Conservation (phyloP, 2,113 vertebrate species). For the Rhabdomys dilectus region DNA sequence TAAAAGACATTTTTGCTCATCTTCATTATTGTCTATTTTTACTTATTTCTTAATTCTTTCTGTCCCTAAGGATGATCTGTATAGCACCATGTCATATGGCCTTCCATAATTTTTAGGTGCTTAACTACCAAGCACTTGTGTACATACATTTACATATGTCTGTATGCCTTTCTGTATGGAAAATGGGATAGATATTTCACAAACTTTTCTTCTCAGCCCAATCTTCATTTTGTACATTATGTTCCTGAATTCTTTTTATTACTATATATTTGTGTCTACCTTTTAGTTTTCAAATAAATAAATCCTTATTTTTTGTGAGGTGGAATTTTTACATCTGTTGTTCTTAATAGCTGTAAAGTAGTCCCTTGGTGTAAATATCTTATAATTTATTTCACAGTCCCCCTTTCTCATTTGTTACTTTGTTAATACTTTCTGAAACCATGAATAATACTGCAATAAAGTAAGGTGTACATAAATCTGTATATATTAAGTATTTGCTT, state of each 20-base stretch:
- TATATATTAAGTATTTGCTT: neutral
- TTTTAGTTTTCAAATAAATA: slow-evolving; percentile 29
- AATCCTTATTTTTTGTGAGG: neutral
- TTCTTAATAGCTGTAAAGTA: slow-evolving; percentile 39
- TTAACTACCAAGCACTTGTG: neutral
- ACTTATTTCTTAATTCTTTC: fast-evolving
- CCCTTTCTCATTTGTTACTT: slow-evolving; percentile 9
- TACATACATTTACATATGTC: neutral
- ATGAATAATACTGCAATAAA: neutral
- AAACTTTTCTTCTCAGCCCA: neutral
- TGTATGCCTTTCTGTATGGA: neutral
- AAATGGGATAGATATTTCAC: neutral
- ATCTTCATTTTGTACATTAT: neutral
- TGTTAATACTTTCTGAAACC: slow-evolving; percentile 16
- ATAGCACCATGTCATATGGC: fast-evolving
- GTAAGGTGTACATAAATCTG: neutral
- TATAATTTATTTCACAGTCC: slow-evolving; percentile 41
- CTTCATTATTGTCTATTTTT: neutral
- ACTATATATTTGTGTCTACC: neutral
- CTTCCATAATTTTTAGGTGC: neutral
- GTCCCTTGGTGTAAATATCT: neutral
- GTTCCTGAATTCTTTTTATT: slow-evolving; percentile 5
- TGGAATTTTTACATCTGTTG: slow-evolving; percentile 14
- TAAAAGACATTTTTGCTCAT: neutral
- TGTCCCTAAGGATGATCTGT: neutral